Evolutionary conservation across 2,113 vertebrate species (phyloP), one percentile per base, ranked within the genome.

Genomic region (Zosterops hypoxanthus): DNA sequence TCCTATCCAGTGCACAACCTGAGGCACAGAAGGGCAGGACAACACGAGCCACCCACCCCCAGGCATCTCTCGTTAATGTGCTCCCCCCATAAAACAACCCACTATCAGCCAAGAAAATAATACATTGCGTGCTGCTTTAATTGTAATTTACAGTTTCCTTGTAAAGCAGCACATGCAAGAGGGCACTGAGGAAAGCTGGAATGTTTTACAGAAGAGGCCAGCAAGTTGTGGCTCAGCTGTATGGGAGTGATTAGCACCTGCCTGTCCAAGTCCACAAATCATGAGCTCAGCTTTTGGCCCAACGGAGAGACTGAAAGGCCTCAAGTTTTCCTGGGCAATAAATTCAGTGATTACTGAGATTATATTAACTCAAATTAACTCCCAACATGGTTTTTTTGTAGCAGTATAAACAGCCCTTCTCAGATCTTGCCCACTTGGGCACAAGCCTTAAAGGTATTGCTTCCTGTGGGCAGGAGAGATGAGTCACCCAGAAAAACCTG

Each of bases 191-290:
- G 6, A 49, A 84, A 71, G 72, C 71, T 81, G 56, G 52, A 71
- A 8, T 42, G 69, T 68, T 94, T 95, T 71, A 17, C 41, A 49
- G 63, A 34, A 14, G 53, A 70, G 41, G 52, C 49, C 93, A 92
- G 83, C 65, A 79, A 90, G 50, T 31, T 29, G 47, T 15, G 44
- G 81, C 56, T 87, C 44, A 36, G 76, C 86, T 85, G 72, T 9
- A 63, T 73, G 91, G 92, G 60, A 96, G 55, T 86, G 77, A 94
- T 96, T 95, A 96, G 90, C 95, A 95, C 92, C 94, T 94, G 94
- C 33, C 0, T 50, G 77, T 39, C 9, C 1, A 59, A 92, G n/a
- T 59, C 85, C 55, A 83, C 95, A 90, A 91, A 84, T 53, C 82
- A 88, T 85, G 90, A 95, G 59, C 93, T 96, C 93, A 95, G 87